Conservation (phyloP, 2,888 invertebrate genomes). For the Tetramorium bicarinatum region DNA sequence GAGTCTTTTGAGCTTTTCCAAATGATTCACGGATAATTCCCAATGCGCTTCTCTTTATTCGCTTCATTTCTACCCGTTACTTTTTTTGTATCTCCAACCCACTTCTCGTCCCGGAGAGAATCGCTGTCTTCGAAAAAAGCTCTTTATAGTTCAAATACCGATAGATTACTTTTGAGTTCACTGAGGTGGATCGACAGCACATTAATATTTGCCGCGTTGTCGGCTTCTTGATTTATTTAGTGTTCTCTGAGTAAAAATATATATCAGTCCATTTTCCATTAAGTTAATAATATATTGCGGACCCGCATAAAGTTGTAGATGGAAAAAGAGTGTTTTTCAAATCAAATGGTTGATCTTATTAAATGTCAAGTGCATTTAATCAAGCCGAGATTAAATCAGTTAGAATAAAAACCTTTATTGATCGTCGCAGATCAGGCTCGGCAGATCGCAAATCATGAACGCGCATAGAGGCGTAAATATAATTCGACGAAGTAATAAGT, state of each 20-base stretch:
- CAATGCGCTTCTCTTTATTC: conserved; percentile 81
- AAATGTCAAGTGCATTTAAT: not conserved
- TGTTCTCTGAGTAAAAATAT: not conserved
- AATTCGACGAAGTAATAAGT: conserved; percentile 76
- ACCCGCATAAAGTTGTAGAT: not conserved
- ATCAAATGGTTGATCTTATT: not conserved
- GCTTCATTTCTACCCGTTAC: conserved; percentile 3
- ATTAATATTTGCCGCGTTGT: not conserved
- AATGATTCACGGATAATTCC: conserved; percentile 84
- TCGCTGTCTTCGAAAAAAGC: conserved; percentile 21
- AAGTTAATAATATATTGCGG: not conserved
- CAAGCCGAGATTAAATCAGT: not conserved
- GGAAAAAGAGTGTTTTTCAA: not conserved
- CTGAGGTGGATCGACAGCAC: not conserved
- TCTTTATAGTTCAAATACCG: not conserved
- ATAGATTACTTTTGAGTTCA: not conserved
- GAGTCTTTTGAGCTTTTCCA: conserved; percentile 82
- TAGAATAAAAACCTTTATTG: not conserved
- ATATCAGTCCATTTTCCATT: not conserved
- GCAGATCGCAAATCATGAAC: not conserved
- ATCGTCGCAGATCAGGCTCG: not conserved
- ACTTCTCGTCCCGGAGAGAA: conserved; percentile 54
- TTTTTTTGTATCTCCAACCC: conserved; percentile 27
- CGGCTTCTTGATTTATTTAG: not conserved
- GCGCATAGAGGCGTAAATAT: conserved; percentile 8